Conservation (phyloP, 2,113 vertebrate genomes). For the Pycnonotus jocosus region DNA sequence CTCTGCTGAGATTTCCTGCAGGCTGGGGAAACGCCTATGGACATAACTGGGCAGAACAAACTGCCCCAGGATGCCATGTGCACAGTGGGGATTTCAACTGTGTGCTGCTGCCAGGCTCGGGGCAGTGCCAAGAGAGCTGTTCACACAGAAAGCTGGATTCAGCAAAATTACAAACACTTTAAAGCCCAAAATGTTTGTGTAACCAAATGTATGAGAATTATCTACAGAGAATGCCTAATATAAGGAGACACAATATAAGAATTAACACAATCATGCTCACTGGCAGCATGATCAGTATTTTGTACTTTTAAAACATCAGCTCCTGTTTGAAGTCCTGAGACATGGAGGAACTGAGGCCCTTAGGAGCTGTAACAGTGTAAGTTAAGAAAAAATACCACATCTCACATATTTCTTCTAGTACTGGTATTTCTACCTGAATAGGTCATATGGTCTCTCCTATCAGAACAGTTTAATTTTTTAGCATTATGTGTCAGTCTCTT, state of each 20-base stretch:
- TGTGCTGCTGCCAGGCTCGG: neutral
- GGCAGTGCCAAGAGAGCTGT: neutral
- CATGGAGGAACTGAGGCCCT: neutral
- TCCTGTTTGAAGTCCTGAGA: neutral
- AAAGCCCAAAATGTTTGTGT: neutral
- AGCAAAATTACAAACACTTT: neutral
- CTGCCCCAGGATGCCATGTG: neutral
- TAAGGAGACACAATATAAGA: neutral
- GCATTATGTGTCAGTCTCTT: neutral
- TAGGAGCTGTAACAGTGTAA: neutral
- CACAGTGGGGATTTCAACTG: neutral
- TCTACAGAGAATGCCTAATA: neutral
- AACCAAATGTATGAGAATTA: neutral
- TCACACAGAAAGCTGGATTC: neutral
- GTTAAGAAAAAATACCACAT: neutral
- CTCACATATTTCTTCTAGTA: neutral
- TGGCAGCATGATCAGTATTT: neutral
- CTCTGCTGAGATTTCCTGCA: neutral
- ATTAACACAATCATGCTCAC: neutral
- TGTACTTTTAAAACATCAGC: neutral
- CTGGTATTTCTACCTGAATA: neutral
- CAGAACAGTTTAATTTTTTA: neutral
- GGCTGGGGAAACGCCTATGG: neutral
- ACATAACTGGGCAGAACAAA: neutral
- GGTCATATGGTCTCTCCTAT: neutral